A percentile compares a stretch with the other conserved stretches of the same genome.
These are phyloP conservation scores for Procambarus clarkii DNA, from an alignment of 1,140 invertebrate genomes.

Conservation along the genomic window DNA sequence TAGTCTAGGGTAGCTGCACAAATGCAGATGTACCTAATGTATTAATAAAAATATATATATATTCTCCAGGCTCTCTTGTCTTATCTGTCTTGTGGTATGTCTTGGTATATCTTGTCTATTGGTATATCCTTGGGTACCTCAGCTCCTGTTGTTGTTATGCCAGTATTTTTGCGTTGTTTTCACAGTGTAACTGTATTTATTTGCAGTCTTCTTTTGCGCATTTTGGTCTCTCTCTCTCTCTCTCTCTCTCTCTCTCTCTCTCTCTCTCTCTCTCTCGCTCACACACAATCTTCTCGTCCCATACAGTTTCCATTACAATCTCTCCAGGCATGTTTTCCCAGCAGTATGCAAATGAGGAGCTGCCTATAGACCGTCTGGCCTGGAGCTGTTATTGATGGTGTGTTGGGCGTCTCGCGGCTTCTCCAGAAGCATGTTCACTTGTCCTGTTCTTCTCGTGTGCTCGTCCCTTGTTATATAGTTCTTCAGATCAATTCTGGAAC, in stretches of 20 bases:
- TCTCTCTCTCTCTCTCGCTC: neutral
- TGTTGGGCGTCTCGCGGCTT: neutral
- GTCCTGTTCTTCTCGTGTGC: neutral
- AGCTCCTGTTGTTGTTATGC: no score
- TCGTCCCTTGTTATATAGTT: neutral
- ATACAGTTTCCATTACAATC: neutral
- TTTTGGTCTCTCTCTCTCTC: neutral
- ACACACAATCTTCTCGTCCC: neutral
- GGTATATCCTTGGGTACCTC: no score
- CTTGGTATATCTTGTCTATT: no score
- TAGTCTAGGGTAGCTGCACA: no score
- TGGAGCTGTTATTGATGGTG: neutral
- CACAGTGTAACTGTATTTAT: no score
- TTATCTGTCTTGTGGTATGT: no score
- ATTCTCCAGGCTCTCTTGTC: no score
- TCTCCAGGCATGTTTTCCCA: neutral
- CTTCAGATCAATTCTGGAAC: no score
- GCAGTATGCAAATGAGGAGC: neutral
- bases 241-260: slow-evolving; percentile 23
- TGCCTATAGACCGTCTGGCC: neutral
- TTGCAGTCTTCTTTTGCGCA: no score
- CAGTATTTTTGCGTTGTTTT: no score
- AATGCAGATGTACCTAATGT: no score
- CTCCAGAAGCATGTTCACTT: neutral
- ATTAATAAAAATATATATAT: no score